Evolutionary conservation across 1,140 invertebrate species (phyloP), one percentile per base, ranked within the genome.

Genomic region (Homarus americanus): DNA sequence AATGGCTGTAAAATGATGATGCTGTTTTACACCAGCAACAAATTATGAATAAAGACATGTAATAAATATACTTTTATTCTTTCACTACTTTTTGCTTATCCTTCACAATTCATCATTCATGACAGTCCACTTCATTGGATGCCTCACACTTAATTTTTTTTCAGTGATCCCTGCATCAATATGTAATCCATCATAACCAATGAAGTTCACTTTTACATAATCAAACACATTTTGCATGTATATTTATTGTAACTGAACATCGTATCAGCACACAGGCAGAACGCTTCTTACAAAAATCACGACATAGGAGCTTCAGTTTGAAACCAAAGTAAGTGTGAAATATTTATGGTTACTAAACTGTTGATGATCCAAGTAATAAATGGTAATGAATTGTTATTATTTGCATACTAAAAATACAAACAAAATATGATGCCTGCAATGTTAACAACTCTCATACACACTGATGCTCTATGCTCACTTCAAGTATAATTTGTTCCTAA

Each of bases 191-290:
- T n/a, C n/a, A n/a, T n/a, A n/a, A n/a, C n/a, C n/a, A n/a, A n/a
- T n/a, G n/a, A 49, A 49, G 44, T 49, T 49, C 44, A 49, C n/a
- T n/a, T n/a, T 58, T 58, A 15, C 53, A 10, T 24, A 69, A 20
- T 63, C 24, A 63, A 69, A 69, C 63, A 69, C 63, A 69, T 32
- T 69, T 58, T 58, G 53, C 53, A 58, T 58, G 17, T 24, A 69
- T 69, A 32, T 69, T 32, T 32, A 69, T 69, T 69, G 24, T 69
- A 32, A 69, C 9, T 32, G n/a, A 69, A 24, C 28, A 32, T n/a
- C n/a, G n/a, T 69, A 69, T 12, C 63, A 32, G 17, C 63, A 69
- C n/a, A 69, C 28, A 69, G 63, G 5, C 63, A 69, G 63, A 4
- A 32, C 32, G 28, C 28, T 32, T 32, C 5, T 69, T 69, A 69